Conservation (phyloP, 2,113 vertebrate species). For the Ibidorhyncha struthersii region DNA sequence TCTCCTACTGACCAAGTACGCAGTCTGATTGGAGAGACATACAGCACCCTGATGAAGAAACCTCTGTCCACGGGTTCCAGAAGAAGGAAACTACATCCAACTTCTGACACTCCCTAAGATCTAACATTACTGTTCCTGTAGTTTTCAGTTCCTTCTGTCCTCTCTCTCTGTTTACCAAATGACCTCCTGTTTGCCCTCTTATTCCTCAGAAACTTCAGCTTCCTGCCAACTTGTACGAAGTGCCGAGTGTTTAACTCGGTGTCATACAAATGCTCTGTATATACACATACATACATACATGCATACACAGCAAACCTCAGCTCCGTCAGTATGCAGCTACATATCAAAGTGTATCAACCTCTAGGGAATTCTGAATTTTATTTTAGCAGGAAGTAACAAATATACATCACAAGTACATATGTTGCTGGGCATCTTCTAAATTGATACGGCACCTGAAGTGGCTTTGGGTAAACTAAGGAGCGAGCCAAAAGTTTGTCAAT, state of each 20-base stretch:
- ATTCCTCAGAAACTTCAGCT: not conserved
- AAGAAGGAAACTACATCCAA: not conserved
- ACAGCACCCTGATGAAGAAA: not conserved
- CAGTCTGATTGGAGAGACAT: not conserved
- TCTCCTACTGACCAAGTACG: not conserved
- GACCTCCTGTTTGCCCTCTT: not conserved
- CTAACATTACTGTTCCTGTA: not conserved
- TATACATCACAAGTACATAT: not conserved
- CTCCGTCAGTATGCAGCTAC: not conserved
- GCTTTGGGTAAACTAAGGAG: not conserved
- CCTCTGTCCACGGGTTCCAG: not conserved
- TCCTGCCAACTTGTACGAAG: not conserved
- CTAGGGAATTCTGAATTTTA: not conserved
- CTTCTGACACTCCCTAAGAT: not conserved
- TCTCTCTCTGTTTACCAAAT: not conserved
- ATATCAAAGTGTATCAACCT: not conserved
- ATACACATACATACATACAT: no score
- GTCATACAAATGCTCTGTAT: not conserved
- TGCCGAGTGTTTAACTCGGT: not conserved
- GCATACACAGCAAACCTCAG: not conserved
- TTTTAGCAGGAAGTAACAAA: not conserved
- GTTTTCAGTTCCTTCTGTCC: not conserved
- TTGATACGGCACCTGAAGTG: not conserved
- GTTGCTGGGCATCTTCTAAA: not conserved
- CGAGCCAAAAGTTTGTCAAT: not conserved